phyloP scores from a whole-genome alignment of 2,888 invertebrate genomes.

The Mimachlamys varia region DNA sequence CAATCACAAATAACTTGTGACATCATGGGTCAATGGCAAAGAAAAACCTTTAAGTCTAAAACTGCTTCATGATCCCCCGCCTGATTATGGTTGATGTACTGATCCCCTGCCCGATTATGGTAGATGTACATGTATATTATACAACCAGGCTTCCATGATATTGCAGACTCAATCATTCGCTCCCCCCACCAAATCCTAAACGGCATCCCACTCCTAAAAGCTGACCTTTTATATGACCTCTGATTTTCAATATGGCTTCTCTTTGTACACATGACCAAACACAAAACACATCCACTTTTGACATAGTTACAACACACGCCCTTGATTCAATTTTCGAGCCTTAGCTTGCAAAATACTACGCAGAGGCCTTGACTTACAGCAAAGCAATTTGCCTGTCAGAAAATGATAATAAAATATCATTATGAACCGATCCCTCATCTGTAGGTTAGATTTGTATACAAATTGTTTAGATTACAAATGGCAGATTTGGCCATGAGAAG shows the following conservation, averaged over 20 bases:
- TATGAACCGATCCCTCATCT: conserved; percentile 23
- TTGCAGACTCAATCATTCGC: too few relatives aligned
- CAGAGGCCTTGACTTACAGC: background rate
- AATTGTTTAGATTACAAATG: conserved; percentile 31
- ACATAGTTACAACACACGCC: background rate
- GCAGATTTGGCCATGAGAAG: background rate
- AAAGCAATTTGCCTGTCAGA: background rate
- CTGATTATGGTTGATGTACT: too few relatives aligned
- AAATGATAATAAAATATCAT: conserved; percentile 34
- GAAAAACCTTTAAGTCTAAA: too few relatives aligned
- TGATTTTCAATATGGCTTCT: background rate
- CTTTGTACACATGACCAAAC: background rate
- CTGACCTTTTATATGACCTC: background rate
- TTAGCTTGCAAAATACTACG: background rate
- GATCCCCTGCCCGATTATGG: background rate
- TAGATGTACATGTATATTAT: background rate
- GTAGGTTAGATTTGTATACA: conserved; percentile 31
- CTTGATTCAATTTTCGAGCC: background rate
- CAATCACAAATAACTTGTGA: too few relatives aligned
- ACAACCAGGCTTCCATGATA: too few relatives aligned
- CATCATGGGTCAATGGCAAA: too few relatives aligned
- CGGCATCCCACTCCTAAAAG: background rate
- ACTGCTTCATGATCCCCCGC: too few relatives aligned
- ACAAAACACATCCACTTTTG: background rate
- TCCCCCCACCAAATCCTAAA: too few relatives aligned